Percentiles rank a stretch among this genome's conserved stretches.
phyloP scores from a whole-genome alignment of 2,797 vertebrate genomes.

The Pangasius macronema region DNA sequence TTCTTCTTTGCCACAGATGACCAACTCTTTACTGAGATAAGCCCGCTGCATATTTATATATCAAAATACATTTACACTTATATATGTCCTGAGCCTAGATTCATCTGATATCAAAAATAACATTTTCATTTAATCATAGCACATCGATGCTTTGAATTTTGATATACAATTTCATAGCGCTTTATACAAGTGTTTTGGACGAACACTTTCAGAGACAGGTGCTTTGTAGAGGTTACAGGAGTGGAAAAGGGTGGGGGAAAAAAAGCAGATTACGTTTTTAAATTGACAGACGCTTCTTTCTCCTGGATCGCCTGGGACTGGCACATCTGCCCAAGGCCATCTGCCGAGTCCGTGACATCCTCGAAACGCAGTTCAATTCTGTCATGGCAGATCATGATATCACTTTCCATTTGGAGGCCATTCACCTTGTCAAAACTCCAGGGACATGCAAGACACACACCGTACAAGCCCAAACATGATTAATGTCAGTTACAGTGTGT shows the following conservation, averaged over 20 bases:
- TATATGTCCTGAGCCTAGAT: background rate
- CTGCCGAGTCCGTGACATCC: slow-evolving; percentile 38
- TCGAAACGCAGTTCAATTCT: slow-evolving; percentile 46
- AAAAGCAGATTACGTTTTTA: slow-evolving; percentile 46
- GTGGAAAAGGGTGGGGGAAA: background rate
- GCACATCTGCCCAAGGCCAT: slow-evolving; percentile 28
- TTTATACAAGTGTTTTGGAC: slow-evolving; percentile 21
- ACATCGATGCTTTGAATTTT: background rate
- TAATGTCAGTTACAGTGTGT: background rate
- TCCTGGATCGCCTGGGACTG: slow-evolving; percentile 32
- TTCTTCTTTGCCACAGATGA: background rate
- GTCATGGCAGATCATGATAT: slow-evolving; percentile 47
- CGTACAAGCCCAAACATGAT: slow-evolving; percentile 23
- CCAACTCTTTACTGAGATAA: slow-evolving; percentile 19
- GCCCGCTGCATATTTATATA: background rate
- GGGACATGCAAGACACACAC: slow-evolving; percentile 23
- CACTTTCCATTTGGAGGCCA: slow-evolving; percentile 48
- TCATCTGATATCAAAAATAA: background rate
- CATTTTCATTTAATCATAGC: background rate
- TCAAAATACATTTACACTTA: background rate
- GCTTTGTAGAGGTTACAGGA: slow-evolving; percentile 43
- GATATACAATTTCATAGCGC: background rate
- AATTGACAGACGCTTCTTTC: slow-evolving; percentile 47
- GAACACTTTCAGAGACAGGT: slow-evolving; percentile 33
- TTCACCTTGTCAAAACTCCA: slow-evolving; percentile 47